A percentile compares a stretch with the other conserved stretches of the same genome.
phyloP scores from a whole-genome alignment of 2,888 invertebrate genomes.

The Metallyticus violacea region DNA sequence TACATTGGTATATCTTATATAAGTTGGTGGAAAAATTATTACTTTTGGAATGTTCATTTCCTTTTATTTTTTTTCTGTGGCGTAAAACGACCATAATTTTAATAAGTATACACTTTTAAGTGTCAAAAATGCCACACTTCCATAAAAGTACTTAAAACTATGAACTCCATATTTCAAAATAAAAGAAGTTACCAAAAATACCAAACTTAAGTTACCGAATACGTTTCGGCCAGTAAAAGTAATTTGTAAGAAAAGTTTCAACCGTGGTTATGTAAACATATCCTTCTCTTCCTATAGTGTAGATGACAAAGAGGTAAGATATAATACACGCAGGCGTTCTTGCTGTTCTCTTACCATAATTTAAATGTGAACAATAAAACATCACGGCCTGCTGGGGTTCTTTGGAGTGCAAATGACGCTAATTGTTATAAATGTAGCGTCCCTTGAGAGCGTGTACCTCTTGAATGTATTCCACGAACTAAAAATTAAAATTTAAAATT shows the following conservation, averaged over 20 bases:
- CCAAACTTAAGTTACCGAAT: too few relatives aligned
- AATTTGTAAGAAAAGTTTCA: background rate
- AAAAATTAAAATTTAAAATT: background rate
- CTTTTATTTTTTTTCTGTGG: too few relatives aligned
- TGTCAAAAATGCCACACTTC: too few relatives aligned
- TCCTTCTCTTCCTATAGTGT: background rate
- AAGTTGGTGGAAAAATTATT: too few relatives aligned
- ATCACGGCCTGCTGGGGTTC: background rate
- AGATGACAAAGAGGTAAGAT: background rate
- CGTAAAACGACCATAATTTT: too few relatives aligned
- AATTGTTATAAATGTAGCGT: background rate
- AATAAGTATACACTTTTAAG: too few relatives aligned
- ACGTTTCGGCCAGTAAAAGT: too few relatives aligned
- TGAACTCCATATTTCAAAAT: too few relatives aligned
- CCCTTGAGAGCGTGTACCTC: background rate
- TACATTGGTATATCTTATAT: too few relatives aligned
- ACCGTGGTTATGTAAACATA: background rate
- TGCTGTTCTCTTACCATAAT: background rate
- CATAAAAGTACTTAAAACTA: too few relatives aligned
- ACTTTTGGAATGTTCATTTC: too few relatives aligned
- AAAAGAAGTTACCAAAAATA: too few relatives aligned
- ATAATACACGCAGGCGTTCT: background rate
- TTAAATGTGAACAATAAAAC: background rate
- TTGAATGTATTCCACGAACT: background rate
- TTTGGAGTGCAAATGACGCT: background rate